Conservation (phyloP, 2,888 invertebrate genomes). For the Polyommatus icarus region DNA sequence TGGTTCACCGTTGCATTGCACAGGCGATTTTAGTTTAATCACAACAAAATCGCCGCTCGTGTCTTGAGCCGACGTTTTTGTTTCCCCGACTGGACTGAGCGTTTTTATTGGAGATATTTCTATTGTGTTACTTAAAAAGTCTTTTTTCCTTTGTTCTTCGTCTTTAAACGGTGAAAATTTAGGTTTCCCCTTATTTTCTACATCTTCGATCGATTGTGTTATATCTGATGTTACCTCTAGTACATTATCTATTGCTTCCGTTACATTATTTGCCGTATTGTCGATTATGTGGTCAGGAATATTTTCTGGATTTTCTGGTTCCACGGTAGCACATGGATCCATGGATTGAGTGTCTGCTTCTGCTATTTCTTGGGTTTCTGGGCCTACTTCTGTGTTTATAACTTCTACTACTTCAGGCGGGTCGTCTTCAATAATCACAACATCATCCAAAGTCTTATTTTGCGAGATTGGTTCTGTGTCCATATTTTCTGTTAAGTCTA, state of each 20-base stretch:
- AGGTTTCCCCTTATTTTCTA: slow-evolving; percentile 47
- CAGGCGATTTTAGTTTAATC: slow-evolving; percentile 64
- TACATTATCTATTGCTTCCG: slow-evolving; percentile 35
- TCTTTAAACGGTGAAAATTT: slow-evolving; percentile 65
- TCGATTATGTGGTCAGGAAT: slow-evolving; percentile 29
- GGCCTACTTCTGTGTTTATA: slow-evolving; percentile 47
- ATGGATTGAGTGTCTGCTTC: slow-evolving; percentile 64
- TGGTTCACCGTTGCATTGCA: slow-evolving; percentile 67
- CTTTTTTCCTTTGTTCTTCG: slow-evolving; percentile 66
- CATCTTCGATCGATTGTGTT: slow-evolving; percentile 46
- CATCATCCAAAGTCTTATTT: slow-evolving; percentile 47
- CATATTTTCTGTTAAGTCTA: slow-evolving; percentile 60
- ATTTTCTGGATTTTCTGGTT: slow-evolving; percentile 31
- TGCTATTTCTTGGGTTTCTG: slow-evolving; percentile 45
- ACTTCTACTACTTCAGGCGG: slow-evolving; percentile 47
- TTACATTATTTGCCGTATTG: neutral
- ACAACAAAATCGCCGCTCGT: slow-evolving; percentile 64
- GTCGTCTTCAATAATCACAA: slow-evolving; percentile 50
- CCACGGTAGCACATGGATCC: slow-evolving; percentile 43
- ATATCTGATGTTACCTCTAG: slow-evolving; percentile 40
- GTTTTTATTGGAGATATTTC: slow-evolving; percentile 82
- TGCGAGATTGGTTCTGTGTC: slow-evolving; percentile 56
- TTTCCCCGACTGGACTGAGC: slow-evolving; percentile 61
- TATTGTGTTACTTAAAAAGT: slow-evolving; percentile 79
- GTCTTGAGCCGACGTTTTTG: slow-evolving; percentile 60